Evolutionary conservation across 2,888 invertebrate genomes (phyloP).

Genomic region (Acheta domesticus): DNA sequence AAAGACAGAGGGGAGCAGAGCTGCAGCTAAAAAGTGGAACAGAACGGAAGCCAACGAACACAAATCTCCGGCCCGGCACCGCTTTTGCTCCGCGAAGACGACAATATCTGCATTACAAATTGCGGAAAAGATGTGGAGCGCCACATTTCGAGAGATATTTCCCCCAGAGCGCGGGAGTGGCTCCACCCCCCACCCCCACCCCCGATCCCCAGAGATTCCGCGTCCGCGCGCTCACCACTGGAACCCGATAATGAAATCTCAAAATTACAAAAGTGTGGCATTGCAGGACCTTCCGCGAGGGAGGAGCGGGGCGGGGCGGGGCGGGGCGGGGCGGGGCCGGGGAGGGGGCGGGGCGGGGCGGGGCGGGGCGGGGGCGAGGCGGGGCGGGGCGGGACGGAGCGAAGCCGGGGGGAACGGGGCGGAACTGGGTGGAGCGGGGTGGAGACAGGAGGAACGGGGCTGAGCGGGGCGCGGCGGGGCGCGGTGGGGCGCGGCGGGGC

Average conservation of each 20-base stretch:
- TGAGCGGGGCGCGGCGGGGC: too few relatives aligned
- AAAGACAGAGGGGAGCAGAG: too few relatives aligned
- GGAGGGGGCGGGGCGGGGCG: too few relatives aligned
- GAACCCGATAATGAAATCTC: background rate
- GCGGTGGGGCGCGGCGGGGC: too few relatives aligned
- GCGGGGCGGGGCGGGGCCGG: background rate
- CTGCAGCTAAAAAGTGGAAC: too few relatives aligned
- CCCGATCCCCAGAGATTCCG: background rate
- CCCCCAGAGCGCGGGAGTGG: background rate
- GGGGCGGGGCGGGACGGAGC: too few relatives aligned
- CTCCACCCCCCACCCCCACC: background rate
- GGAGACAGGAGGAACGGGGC: too few relatives aligned
- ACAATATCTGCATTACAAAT: constrained; percentile 9
- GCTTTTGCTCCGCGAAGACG: background rate
- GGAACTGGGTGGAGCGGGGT: too few relatives aligned
- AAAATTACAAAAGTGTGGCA: background rate
- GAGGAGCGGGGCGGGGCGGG: background rate
- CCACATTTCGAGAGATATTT: background rate
- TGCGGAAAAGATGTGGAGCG: background rate
- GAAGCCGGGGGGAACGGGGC: too few relatives aligned
- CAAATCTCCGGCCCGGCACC: background rate
- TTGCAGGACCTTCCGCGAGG: background rate
- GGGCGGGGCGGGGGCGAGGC: too few relatives aligned
- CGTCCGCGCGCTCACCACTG: background rate
- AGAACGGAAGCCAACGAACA: background rate